Percentiles rank a stretch among this genome's conserved stretches.
Conservation (phyloP, 2,113 vertebrate genomes). For the Acinonyx jubatus region DNA sequence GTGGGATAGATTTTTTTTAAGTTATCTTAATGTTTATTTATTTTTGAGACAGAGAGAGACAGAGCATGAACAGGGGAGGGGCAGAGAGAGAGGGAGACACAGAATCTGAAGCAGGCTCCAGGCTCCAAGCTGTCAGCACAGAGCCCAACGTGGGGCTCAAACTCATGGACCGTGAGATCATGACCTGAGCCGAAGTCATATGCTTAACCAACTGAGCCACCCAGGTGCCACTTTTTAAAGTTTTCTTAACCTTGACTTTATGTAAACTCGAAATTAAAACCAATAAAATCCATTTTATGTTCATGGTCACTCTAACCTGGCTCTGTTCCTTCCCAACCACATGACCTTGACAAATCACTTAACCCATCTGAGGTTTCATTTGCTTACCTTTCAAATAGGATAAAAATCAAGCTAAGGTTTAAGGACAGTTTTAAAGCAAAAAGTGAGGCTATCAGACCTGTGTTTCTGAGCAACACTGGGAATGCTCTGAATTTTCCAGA, state of each 20-base stretch:
- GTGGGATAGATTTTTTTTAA: background rate
- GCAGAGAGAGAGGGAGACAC: too few species aligned
- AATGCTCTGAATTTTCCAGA: background rate
- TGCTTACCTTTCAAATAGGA: background rate
- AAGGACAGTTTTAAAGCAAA: background rate
- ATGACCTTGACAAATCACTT: background rate
- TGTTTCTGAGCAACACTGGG: background rate
- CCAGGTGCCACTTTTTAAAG: background rate
- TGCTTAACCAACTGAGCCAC: too few species aligned
- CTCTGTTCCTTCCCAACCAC: background rate
- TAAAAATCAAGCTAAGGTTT: background rate
- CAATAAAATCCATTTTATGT: conserved; percentile 5
- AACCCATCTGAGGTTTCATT: background rate
- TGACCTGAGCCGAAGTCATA: too few species aligned
- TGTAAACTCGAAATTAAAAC: background rate
- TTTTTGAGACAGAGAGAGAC: too few species aligned
- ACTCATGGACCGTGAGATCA: too few species aligned
- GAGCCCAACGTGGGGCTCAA: too few species aligned
- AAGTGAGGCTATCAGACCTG: background rate
- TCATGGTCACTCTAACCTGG: background rate
- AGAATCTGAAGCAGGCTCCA: too few species aligned
- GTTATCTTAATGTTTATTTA: background rate
- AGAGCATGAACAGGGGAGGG: too few species aligned
- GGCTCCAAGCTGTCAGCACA: too few species aligned
- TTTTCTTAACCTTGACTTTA: background rate